Conservation (phyloP, 92 coral and sea anemone species). For the Heliopora coerulea region DNA sequence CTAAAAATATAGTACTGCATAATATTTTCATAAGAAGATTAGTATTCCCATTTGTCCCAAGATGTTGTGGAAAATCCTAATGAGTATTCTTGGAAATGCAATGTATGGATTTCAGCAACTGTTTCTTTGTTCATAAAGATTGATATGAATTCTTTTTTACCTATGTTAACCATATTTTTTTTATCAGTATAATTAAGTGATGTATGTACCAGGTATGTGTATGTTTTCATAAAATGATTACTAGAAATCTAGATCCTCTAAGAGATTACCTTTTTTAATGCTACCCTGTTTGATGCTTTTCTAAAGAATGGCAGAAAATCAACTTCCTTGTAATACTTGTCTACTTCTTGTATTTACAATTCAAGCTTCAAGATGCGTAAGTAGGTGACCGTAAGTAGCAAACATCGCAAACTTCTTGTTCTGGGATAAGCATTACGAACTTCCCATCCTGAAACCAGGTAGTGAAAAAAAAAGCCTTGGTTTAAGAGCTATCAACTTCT, state of each 20-base stretch:
- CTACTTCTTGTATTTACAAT: constrained; percentile 54
- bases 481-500: neutral
- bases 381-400: constrained; percentile 77
- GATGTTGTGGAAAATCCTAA: too few species aligned
- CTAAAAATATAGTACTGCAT: too few species aligned
- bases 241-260: neutral
- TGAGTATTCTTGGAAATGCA: too few species aligned
- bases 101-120: too few species aligned
- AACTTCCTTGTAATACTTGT: constrained; percentile 63
- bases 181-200: too few species aligned
- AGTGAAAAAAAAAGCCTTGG: neutral
- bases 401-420: constrained; percentile 12
- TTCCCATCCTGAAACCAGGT: constrained; percentile 2
- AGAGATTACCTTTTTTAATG: constrained; percentile 52
- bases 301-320: constrained; percentile 97
- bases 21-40: too few species aligned
- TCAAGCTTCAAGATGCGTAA: constrained; percentile 95
- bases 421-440: neutral
- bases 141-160: too few species aligned
- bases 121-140: too few species aligned
- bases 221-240: neutral
- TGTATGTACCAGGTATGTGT: neutral
- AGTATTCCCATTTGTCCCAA: too few species aligned
- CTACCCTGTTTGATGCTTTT: constrained; percentile 81
- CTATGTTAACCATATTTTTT: too few species aligned